Percentiles rank a stretch among this genome's conserved stretches.
Conservation (phyloP, 2,113 vertebrate species). For the Hylia prasina region DNA sequence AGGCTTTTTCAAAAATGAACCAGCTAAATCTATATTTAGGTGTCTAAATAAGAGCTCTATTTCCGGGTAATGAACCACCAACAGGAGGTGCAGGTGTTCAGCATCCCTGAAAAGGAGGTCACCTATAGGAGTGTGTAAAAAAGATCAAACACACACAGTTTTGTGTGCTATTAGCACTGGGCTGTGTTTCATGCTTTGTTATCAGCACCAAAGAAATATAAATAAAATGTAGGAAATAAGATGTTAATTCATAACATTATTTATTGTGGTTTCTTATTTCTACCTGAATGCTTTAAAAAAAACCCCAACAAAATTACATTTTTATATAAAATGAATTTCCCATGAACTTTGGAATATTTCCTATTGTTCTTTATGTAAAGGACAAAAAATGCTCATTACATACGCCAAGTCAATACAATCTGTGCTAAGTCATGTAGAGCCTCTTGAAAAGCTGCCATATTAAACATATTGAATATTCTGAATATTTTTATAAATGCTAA, state of each 20-base stretch:
- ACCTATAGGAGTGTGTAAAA: neutral
- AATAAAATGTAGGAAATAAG: neutral
- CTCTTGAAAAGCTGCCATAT: constrained; percentile 50
- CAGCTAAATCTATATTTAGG: neutral
- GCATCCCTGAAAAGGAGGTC: neutral
- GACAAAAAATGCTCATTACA: neutral
- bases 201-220: neutral
- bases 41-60: neutral
- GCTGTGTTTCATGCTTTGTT: neutral
- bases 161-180: neutral
- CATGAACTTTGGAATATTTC: neutral
- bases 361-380: neutral
- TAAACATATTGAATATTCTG: constrained; percentile 51
- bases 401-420: constrained; percentile 7
- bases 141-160: neutral
- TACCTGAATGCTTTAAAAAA: neutral
- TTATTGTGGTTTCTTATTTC: neutral
- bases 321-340: neutral
- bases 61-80: neutral
- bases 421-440: neutral
- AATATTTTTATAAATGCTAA: constrained; percentile 59
- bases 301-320: neutral
- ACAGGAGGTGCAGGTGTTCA: neutral
- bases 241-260: neutral
- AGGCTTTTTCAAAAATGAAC: neutral